Evolutionary conservation across 2,888 invertebrate species (phyloP), one percentile per base, ranked within the genome.

Genomic region (Alcis repandata): DNA sequence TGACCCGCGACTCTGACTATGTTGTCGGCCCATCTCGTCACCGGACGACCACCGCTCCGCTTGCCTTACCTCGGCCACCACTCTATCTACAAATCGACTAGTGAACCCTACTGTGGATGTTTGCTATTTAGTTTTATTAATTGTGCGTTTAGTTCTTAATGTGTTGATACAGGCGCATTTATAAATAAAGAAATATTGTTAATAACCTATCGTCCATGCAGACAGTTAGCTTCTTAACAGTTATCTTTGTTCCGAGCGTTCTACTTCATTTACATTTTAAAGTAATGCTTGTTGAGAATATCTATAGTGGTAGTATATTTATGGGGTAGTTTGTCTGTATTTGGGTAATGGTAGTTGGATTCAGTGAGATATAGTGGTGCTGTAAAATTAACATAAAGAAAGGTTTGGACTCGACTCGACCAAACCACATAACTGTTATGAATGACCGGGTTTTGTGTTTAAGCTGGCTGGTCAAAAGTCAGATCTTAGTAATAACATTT

Each of bases 221-320:
- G 41, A n/a, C 33, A 43, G 36, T 38, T 40, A 20, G 49, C 17
- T 40, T 41, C 19, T 40, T 19, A 56, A 32, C 17, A 41, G 48
- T 33, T 74, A 75, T 76, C 75, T 70, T 73, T 73, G 74, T 67
- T 71, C 63, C 64, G 58, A 66, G 69, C 61, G 72, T 76, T 78
- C 72, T 71, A 70, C 73, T 67, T 70, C 59, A 79, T 82, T 82
- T 78, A 63, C 78, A 78, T 79, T 75, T 52, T 68, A 66, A 68
- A 71, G 49, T 48, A 66, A 52, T 58, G 36, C 49, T 45, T 36
- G 54, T 52, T 63, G 46, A 58, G 53, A 53, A 52, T 51, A 36
- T 54, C 59, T 52, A 56, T 51, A 33, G 51, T 48, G 53, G 38
- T 38, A 20, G 43, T 46, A 17, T 38, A 32, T 53, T 60, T 27